Evolutionary conservation across 2,888 invertebrate species (phyloP).

Genomic region (Seira ritae): DNA sequence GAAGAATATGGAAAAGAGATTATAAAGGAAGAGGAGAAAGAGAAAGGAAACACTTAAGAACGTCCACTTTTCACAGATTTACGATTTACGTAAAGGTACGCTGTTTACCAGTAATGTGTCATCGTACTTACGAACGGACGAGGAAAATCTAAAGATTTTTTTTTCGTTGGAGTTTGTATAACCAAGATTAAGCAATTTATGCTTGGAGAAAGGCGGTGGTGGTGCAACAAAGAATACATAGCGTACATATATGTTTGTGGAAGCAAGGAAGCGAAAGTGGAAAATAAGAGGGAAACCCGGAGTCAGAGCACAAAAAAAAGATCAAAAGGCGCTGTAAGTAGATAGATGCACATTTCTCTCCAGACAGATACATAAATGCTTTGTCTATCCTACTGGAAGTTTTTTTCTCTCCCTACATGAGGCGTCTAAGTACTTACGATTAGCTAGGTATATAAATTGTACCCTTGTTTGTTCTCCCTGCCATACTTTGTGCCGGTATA

Average conservation of each 20-base stretch:
- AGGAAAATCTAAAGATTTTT: conserved; percentile 38
- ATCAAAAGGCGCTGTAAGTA: neutral
- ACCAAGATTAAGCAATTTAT: conserved; percentile 62
- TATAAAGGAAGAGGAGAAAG: conserved; percentile 27
- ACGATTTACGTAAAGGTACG: conserved; percentile 56
- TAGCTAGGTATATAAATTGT: conserved; percentile 38
- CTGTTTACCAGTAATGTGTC: conserved; percentile 52
- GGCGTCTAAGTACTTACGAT: neutral
- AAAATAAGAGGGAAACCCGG: neutral
- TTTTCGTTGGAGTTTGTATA: conserved; percentile 55
- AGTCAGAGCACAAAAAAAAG: conserved; percentile 3
- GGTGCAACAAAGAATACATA: conserved; percentile 23
- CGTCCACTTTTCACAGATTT: conserved; percentile 62
- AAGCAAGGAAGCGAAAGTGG: neutral
- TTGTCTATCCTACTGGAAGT: conserved; percentile 15
- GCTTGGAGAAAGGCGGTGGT: conserved; percentile 6
- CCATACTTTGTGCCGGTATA: conserved; percentile 25
- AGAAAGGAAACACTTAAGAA: conserved; percentile 41
- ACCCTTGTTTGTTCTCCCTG: conserved; percentile 34
- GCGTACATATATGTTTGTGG: neutral
- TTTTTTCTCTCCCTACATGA: too few species aligned
- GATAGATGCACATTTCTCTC: conserved; percentile 15
- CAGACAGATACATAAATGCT: conserved; percentile 22
- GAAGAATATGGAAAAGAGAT: conserved; percentile 15
- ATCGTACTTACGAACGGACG: conserved; percentile 41